Evolutionary conservation across 2,113 vertebrate species (phyloP).

Genomic region (Pardalotus punctatus): DNA sequence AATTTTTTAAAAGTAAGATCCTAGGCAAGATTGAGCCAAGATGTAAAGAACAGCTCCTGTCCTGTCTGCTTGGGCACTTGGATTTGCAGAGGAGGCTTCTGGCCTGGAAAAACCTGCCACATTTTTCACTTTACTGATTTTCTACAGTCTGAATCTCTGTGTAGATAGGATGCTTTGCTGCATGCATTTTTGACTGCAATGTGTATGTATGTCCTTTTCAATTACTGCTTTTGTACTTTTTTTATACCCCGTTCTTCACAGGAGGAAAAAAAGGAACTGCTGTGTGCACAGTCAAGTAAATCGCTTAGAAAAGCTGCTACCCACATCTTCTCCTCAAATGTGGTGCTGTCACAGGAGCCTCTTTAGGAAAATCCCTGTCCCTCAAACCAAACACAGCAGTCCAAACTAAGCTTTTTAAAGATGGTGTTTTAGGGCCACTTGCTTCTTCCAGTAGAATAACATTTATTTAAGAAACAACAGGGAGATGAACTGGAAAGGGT

Average conservation of each 20-base stretch:
- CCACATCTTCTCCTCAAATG: neutral
- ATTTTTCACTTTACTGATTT: conserved; percentile 21
- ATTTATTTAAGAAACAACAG: neutral
- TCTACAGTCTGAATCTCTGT: neutral
- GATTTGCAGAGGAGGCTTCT: neutral
- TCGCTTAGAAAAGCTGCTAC: neutral
- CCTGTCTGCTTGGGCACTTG: neutral
- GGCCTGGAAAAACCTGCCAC: neutral
- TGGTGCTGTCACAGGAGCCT: neutral
- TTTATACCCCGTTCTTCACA: neutral
- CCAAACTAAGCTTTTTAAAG: neutral
- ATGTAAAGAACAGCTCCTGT: neutral
- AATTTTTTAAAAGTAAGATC: neutral
- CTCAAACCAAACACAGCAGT: neutral
- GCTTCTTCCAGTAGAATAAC: neutral
- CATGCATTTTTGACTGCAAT: neutral
- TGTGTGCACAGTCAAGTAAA: neutral
- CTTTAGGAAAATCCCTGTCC: neutral
- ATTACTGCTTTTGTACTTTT: neutral
- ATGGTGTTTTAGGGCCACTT: neutral
- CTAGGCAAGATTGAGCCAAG: neutral
- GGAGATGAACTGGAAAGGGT: neutral
- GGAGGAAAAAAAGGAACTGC: neutral
- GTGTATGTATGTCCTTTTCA: neutral
- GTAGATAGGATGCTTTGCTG: neutral